Conservation (phyloP, 2,888 invertebrate genomes). For the Trypoxylon attenuatum region DNA sequence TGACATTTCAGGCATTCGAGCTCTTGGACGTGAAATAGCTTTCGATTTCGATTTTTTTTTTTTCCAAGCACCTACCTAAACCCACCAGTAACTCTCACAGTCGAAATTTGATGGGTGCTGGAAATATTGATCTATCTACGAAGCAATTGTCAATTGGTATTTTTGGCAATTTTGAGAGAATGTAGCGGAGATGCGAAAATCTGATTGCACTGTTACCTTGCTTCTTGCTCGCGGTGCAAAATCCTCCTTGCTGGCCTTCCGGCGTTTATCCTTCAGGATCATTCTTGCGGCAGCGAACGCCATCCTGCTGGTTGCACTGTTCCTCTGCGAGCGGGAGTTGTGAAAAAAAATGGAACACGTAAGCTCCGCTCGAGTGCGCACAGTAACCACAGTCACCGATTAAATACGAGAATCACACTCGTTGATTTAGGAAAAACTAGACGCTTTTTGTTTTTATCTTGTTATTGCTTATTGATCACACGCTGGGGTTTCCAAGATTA, state of each 20-base stretch:
- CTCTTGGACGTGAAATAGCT: not conserved
- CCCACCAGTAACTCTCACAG: too few relatives aligned
- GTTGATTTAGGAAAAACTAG: not conserved
- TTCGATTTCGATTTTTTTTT: too few relatives aligned
- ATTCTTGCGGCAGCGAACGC: slow-evolving; percentile 90
- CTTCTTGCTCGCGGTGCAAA: slow-evolving; percentile 85
- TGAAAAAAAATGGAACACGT: slow-evolving; percentile 6
- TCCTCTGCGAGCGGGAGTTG: slow-evolving; percentile 5
- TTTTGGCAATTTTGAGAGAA: not conserved
- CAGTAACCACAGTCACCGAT: slow-evolving; percentile 24
- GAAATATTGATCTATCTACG: too few relatives aligned
- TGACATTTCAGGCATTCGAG: not conserved
- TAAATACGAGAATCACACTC: not conserved
- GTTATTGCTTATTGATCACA: slow-evolving; percentile 51
- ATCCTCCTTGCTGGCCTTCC: slow-evolving; percentile 88
- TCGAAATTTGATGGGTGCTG: too few relatives aligned
- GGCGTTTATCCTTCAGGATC: slow-evolving; percentile 88
- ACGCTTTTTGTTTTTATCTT: slow-evolving; percentile 6
- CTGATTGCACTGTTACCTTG: slow-evolving; percentile 81
- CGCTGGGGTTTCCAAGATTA: too few relatives aligned
- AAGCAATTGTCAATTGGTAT: not conserved
- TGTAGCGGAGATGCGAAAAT: not conserved
- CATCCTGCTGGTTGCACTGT: slow-evolving; percentile 81
- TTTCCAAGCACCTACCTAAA: too few relatives aligned
- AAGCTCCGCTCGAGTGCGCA: slow-evolving; percentile 5